phyloP scores from a whole-genome alignment of 2,888 invertebrate species.

The Drosophila rellima region DNA sequence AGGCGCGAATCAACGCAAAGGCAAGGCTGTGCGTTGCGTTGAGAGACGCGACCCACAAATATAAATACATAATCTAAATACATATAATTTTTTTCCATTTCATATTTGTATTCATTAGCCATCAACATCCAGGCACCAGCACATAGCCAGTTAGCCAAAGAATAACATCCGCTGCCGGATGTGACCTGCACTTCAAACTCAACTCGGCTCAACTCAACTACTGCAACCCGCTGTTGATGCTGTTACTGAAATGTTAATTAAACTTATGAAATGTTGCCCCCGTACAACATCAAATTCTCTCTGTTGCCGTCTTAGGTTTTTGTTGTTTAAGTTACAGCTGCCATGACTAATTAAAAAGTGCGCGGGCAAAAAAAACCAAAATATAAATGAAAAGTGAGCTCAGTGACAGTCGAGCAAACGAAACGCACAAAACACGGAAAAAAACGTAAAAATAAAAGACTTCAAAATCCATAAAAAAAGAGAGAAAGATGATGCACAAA shows the following conservation, averaged over 20 bases:
- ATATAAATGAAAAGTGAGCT: conserved; percentile 33
- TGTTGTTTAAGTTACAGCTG: conserved; percentile 5
- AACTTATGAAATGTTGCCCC: conserved; percentile 64
- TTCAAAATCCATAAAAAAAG: conserved; percentile 32
- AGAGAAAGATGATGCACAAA: conserved; percentile 49
- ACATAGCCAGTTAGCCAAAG: conserved; percentile 20
- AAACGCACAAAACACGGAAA: conserved; percentile 37
- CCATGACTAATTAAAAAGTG: conserved; percentile 69
- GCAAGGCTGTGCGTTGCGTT: conserved; percentile 7
- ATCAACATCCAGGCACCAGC: conserved; percentile 12
- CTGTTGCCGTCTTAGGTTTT: conserved; percentile 1
- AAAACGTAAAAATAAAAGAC: conserved; percentile 21
- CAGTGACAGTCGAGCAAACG: conserved; percentile 50
- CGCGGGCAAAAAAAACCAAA: conserved; percentile 25
- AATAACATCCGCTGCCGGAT: conserved; percentile 61
- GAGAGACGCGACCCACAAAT: conserved; percentile 26
- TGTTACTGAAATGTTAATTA: conserved; percentile 61
- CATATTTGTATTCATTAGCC: conserved; percentile 74
- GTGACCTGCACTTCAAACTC: conserved; percentile 70
- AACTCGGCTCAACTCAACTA: conserved; percentile 1
- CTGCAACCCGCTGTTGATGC: conserved; percentile 25
- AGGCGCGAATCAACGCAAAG: conserved; percentile 41
- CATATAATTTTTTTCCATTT: conserved; percentile 22
- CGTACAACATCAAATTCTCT: conserved; percentile 25
- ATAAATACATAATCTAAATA: conserved; percentile 12